Base-by-base conservation (phyloP, 1,140 invertebrate species). In the Thereuonema tuberculata region DNA sequence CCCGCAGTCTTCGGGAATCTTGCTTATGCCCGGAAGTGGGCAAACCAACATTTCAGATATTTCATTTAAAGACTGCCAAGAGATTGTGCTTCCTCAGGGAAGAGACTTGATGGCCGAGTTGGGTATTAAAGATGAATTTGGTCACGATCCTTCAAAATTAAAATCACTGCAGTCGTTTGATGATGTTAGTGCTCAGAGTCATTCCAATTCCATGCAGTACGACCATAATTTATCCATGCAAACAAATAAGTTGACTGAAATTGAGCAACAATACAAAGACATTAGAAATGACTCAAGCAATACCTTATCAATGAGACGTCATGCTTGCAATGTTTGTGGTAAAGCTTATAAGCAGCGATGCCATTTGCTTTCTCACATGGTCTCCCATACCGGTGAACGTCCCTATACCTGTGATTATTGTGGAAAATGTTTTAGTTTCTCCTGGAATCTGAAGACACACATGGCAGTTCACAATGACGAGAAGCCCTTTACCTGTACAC, bases 231-330 rank as follows among this genome's bases (percentile, higher is more conserved):
- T n/a, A n/a, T n/a, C n/a, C n/a, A n/a, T n/a, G n/a, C n/a, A n/a
- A n/a, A n/a, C n/a, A n/a, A n/a, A n/a, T n/a, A n/a, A n/a, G n/a
- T n/a, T n/a, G n/a, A n/a, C n/a, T n/a, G n/a, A n/a, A n/a, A n/a
- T n/a, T n/a, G n/a, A n/a, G n/a, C n/a, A n/a, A n/a, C n/a, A n/a
- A n/a, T n/a, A n/a, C n/a, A n/a, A n/a, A n/a, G n/a, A n/a, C n/a
- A n/a, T n/a, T n/a, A 84, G 66, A 78, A 86, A 1, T 81, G 53
- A 79, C 63, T 76, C 9, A 12, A 9, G 53, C 53, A 55, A 29
- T n/a, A 87, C 89, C 56, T n/a, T n/a, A 87, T 94, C 70, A 72
- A 93, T 65, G 83, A 81, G 82, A 57, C 85, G 86, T 0, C 87
- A 83, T 67, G 75, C 78, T 56, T 86, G 81, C 80, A 77, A 80